Base-by-base conservation (phyloP, 2,113 vertebrate species). In the Phaethornis superciliosus region DNA sequence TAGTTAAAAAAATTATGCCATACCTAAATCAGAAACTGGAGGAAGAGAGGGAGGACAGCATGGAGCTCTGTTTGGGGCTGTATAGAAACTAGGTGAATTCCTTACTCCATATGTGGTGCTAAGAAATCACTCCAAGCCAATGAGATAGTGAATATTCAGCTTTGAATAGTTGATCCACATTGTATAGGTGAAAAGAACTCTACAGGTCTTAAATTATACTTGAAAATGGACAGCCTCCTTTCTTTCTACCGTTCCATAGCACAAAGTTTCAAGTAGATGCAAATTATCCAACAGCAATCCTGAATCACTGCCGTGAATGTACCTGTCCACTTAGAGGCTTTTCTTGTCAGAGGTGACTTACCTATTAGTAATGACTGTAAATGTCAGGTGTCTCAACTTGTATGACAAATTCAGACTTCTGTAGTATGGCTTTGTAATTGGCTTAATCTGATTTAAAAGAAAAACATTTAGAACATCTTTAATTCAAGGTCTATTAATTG, bases 21-120 rank as follows among this genome's bases (percentile, higher is more conserved):
- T n/a, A 59, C 6, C 15, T 91, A 42, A 70, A 77, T 42, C 12
- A 28, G 22, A 72, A 89, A 44, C 18, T 69, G 51, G 54, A 42
- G 59, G 23, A 82, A 30, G 14, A 12, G 15, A 20, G 20, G 3
- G 9, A 67, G 4, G 10, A 33, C 1, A 3, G 30, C 18, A 11
- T 32, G 33, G 10, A 74, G 5, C 33, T 70, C 20, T 87, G 0
- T 16, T 40, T 79, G 67, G 15, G 14, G 6, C 10, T 17, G 6
- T 1, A 2, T 18, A 70, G 24, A 55, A 26, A 23, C 14, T 32
- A 9, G 8, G 7, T 56, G 26, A 63, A 21, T 27, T 86, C 52
- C 47, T 5, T n/a, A 27, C 24, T 90, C 16, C 6, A 18, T 0
- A 0, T 2, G 2, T 33, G 10, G 6, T 78, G 6, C 67, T 89